Conservation (phyloP, 2,113 vertebrate genomes). For the Syrmaticus mikado region DNA sequence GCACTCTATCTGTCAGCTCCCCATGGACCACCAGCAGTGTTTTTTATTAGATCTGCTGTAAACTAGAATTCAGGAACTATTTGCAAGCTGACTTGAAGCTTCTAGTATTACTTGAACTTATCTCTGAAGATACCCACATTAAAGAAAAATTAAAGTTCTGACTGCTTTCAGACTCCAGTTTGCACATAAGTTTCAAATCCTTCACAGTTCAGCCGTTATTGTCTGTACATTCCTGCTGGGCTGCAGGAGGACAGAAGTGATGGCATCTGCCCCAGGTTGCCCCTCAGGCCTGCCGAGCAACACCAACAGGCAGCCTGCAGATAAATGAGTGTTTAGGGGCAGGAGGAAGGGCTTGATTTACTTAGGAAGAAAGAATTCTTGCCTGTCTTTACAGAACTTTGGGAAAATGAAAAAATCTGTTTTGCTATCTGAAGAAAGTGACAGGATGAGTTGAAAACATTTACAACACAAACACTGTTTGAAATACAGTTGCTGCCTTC, state of each 20-base stretch:
- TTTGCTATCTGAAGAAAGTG: not conserved
- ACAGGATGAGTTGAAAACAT: not conserved
- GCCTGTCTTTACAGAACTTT: not conserved
- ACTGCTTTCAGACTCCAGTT: not conserved
- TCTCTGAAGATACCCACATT: not conserved
- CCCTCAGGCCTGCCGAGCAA: not conserved
- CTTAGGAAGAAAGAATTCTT: not conserved
- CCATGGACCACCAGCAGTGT: not conserved
- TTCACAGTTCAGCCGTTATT: not conserved
- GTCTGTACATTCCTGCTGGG: not conserved
- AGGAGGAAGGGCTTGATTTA: not conserved
- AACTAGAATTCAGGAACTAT: not conserved
- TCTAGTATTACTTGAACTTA: not conserved
- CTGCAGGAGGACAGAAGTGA: not conserved
- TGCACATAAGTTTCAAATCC: not conserved
- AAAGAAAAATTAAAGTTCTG: not conserved
- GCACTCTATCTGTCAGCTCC: not conserved
- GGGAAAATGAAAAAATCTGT: not conserved
- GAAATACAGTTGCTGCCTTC: not conserved
- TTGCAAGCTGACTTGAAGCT: not conserved
- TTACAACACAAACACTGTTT: not conserved
- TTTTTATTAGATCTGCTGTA: not conserved
- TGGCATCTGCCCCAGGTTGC: not conserved
- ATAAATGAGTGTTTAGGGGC: accelerated
- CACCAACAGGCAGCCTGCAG: not conserved